phyloP scores from a whole-genome alignment of 2,797 vertebrate genomes.

The Calcarius lapponicus region DNA sequence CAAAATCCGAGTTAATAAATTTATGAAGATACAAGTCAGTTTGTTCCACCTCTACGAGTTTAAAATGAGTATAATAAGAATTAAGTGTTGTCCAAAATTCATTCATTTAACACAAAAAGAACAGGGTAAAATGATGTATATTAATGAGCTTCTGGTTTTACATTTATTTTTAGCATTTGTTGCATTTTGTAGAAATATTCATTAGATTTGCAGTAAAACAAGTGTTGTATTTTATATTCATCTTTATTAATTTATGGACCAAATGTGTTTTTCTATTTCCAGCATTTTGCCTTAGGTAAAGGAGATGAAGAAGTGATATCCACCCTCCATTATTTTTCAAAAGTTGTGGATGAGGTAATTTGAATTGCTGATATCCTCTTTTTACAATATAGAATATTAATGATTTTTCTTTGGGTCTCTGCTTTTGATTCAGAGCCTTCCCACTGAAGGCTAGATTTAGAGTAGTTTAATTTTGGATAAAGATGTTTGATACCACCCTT shows the following conservation, averaged over 20 bases:
- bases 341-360: slow-evolving; percentile 92
- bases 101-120: neutral
- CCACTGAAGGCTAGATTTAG: neutral
- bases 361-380: neutral
- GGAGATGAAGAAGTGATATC: slow-evolving; percentile 97
- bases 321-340: slow-evolving; percentile 91
- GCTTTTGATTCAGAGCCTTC: neutral
- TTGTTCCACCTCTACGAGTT: neutral
- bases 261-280: slow-evolving; percentile 51
- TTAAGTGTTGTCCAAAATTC: neutral
- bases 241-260: neutral
- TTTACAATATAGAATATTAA: neutral
- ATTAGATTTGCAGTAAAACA: neutral
- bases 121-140: neutral
- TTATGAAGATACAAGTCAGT: neutral
- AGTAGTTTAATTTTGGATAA: neutral
- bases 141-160: neutral
- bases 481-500: neutral
- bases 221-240: neutral
- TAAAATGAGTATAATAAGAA: neutral
- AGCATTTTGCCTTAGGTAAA: slow-evolving; percentile 98
- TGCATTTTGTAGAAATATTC: neutral
- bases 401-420: neutral
- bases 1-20: neutral
- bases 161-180: neutral